phyloP scores from a whole-genome alignment of 2,888 invertebrate species.

The Meiosimyza decipiens region DNA sequence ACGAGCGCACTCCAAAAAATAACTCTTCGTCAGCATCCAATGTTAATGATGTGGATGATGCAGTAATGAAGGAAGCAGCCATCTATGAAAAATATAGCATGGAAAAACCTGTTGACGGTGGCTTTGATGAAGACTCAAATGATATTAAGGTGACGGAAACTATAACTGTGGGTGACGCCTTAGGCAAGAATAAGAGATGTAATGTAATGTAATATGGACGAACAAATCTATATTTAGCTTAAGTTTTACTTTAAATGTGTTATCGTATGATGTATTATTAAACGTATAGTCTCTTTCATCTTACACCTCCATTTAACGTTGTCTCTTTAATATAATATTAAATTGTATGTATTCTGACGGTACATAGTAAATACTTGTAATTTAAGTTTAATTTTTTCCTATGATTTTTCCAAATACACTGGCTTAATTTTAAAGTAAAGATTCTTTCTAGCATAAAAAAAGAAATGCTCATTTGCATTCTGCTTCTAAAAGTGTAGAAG shows the following conservation, averaged over 20 bases:
- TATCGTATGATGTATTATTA: conserved; percentile 21
- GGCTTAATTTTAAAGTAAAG: no score
- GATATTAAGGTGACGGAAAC: conserved; percentile 45
- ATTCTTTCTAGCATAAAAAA: no score
- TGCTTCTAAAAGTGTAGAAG: no score
- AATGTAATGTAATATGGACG: conserved; percentile 46
- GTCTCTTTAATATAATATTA: background rate
- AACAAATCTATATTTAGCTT: conserved; percentile 8
- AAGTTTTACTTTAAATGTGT: conserved; percentile 23
- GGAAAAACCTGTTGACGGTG: conserved; percentile 27
- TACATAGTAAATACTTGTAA: no score
- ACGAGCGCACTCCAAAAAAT: conserved; percentile 51
- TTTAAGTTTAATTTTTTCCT: no score
- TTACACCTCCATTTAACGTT: background rate
- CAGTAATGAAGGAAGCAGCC: conserved; percentile 38
- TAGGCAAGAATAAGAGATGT: conserved; percentile 48
- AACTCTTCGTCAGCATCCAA: conserved; percentile 31
- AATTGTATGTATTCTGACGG: background rate
- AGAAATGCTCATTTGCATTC: no score
- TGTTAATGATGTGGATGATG: conserved; percentile 27
- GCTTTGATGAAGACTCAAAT: conserved; percentile 33
- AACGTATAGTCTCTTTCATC: background rate
- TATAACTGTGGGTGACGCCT: conserved; percentile 43
- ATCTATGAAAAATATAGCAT: conserved; percentile 34
- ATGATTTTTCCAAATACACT: no score